Evolutionary conservation across 92 coral and sea anemone species (phyloP), one percentile per base, ranked within the genome.

Genomic region (Nematostella vectensis): DNA sequence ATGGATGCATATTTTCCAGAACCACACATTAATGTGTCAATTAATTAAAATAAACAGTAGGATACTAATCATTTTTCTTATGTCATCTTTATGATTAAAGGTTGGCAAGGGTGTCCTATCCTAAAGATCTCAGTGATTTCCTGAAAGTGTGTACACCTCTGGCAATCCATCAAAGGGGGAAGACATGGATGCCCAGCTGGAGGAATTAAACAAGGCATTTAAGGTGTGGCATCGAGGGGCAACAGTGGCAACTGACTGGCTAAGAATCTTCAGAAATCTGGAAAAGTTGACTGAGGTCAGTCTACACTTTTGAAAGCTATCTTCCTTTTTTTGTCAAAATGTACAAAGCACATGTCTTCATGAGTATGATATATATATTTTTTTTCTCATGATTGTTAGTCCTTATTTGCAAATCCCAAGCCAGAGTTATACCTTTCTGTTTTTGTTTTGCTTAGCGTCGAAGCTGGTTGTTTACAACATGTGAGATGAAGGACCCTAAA

Each of bases 161-260:
- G 58, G 58, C 39, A 52, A 52, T 21, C 58, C 58, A 52, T 52
- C 58, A 22, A 52, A 59, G 62, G 56, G 36, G 38, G 28, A 33
- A 15, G 40, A 33, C 15, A 33, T 33, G 40, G 48, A 30, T 58
- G 64, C 50, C 4, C 58, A 52, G 11, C 58, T 52, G 58, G 58
- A 52, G 36, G 58, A 52, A 13, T 20, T 52, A 4, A 25, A 52
- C 58, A 52, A 52, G 31, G 12, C 3, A 3, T 52, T 31, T 8
- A 52, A 52, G 30, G 1, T 21, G 58, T 52, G 58, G 58, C 38
- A 52, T 13, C 3, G 17, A 6, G 58, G 58, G 1, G 58, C 58
- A 1, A 52, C 33, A 2, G 27, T 21, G 11, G 57, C 57, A 13
- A 12, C 1, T 48, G 53, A 42, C 13, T 47, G 37, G 53, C 27